A percentile compares a stretch with the other conserved stretches of the same genome.
Evolutionary conservation across 2,797 vertebrate species (phyloP).

Genomic region (Myripristis jacobus): DNA sequence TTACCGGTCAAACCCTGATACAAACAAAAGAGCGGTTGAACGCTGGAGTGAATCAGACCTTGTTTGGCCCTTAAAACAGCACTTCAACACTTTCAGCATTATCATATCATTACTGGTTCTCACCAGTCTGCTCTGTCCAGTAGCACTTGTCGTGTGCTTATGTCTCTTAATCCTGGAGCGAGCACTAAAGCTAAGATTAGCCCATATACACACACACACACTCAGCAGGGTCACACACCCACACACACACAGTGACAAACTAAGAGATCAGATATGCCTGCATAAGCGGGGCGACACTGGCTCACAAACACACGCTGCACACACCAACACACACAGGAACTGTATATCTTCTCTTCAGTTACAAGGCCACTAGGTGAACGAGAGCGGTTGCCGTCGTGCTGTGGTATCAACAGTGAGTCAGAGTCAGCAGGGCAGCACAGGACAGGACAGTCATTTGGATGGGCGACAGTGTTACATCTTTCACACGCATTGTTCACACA

Average conservation of each 20-base stretch:
- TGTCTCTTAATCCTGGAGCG: conserved; percentile 72
- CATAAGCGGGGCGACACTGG: conserved; percentile 41
- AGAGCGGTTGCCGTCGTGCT: background rate
- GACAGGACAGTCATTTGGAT: background rate
- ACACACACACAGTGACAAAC: conserved; percentile 20
- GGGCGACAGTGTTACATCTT: background rate
- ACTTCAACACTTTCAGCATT: background rate
- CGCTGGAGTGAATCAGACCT: background rate
- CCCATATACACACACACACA: conserved; percentile 71
- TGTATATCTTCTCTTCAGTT: conserved; percentile 2
- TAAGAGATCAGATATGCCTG: conserved; percentile 38
- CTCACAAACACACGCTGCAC: conserved; percentile 12
- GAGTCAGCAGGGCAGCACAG: background rate
- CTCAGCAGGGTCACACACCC: conserved; percentile 33
- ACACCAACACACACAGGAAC: conserved; percentile 14
- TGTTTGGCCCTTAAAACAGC: background rate
- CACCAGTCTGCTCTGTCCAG: conserved; percentile 41
- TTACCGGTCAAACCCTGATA: too few relatives aligned
- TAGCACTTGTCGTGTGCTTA: conserved; percentile 49
- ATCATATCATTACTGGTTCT: background rate
- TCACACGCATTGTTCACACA: conserved; percentile 3
- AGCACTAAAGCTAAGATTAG: conserved; percentile 81
- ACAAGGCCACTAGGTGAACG: background rate
- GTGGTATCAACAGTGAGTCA: background rate
- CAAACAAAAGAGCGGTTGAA: too few relatives aligned